phyloP scores from a whole-genome alignment of 2,797 vertebrate species.

The Austrolebias charrua region DNA sequence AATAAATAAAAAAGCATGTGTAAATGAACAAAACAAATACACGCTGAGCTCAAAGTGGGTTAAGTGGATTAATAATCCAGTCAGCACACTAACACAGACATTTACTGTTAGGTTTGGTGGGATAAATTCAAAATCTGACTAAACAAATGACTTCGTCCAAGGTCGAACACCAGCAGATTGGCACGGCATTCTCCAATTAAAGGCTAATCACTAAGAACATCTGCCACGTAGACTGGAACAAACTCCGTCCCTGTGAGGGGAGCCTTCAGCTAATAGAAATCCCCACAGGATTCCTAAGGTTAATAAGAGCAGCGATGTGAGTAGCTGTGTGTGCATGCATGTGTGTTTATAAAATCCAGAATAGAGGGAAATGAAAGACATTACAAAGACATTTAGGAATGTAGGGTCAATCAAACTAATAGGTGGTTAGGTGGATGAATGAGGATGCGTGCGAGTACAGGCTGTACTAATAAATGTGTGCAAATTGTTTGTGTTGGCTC shows the following conservation, averaged over 20 bases:
- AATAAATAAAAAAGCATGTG: slow-evolving; percentile 40
- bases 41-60: slow-evolving; percentile 42
- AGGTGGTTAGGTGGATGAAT: slow-evolving; percentile 14
- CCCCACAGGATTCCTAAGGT: slow-evolving; percentile 59
- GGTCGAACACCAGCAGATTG: slow-evolving; percentile 64
- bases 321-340: slow-evolving; percentile 20
- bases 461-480: slow-evolving; percentile 26
- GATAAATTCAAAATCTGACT: slow-evolving; percentile 42
- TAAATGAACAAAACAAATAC: slow-evolving; percentile 34
- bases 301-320: slow-evolving; percentile 59
- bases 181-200: slow-evolving; percentile 67
- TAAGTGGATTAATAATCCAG: slow-evolving; percentile 34
- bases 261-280: slow-evolving; percentile 56
- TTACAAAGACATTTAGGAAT: slow-evolving; percentile 35
- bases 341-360: slow-evolving; percentile 16
- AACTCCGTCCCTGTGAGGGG: slow-evolving; percentile 56
- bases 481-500: slow-evolving; percentile 15
- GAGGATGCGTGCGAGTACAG: slow-evolving; percentile 11
- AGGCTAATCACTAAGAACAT: slow-evolving; percentile 73
- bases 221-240: slow-evolving; percentile 66
- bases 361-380: slow-evolving; percentile 33
- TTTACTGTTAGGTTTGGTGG: slow-evolving; percentile 25
- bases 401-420: slow-evolving; percentile 33
- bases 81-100: slow-evolving; percentile 38
- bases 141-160: slow-evolving; percentile 45